A percentile compares a stretch with the other conserved stretches of the same genome.
These are phyloP conservation scores for Fringilla coelebs DNA, from an alignment of 2,797 vertebrate genomes.

Conservation along the genomic window DNA sequence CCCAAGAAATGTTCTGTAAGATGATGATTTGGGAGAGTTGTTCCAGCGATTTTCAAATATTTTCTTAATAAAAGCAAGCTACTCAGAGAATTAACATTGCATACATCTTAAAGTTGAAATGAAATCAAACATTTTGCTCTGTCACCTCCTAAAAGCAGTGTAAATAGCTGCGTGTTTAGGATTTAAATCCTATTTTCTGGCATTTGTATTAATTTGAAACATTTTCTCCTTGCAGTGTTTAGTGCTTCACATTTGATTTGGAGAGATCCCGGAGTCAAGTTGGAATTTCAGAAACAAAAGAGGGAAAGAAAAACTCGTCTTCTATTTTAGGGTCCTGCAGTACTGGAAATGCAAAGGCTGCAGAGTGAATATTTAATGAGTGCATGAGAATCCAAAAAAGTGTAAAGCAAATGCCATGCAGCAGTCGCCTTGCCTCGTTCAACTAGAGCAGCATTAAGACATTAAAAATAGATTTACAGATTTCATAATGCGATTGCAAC, in stretches of 20 bases:
- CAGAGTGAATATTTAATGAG: conserved; percentile 53
- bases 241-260: neutral
- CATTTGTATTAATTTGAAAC: neutral
- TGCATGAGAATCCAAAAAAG: conserved; percentile 47
- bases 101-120: neutral
- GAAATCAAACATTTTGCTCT: neutral
- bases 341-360: conserved; percentile 55
- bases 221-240: neutral
- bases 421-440: neutral
- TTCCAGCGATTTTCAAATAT: neutral
- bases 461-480: conserved; percentile 65
- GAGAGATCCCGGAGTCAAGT: neutral
- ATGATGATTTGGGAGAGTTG: neutral
- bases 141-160: neutral
- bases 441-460: conserved; percentile 21
- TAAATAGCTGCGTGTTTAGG: neutral
- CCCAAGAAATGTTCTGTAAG: neutral
- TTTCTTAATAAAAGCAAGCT: neutral
- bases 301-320: conserved; percentile 40
- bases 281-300: conserved; percentile 43
- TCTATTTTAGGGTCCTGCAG: conserved; percentile 57
- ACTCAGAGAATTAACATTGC: neutral
- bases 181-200: neutral
- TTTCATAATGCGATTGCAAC: conserved; percentile 63
- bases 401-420: conserved; percentile 25